Evolutionary conservation across 2,888 invertebrate genomes (phyloP).

Genomic region (Himalopsyche kuldschensis): DNA sequence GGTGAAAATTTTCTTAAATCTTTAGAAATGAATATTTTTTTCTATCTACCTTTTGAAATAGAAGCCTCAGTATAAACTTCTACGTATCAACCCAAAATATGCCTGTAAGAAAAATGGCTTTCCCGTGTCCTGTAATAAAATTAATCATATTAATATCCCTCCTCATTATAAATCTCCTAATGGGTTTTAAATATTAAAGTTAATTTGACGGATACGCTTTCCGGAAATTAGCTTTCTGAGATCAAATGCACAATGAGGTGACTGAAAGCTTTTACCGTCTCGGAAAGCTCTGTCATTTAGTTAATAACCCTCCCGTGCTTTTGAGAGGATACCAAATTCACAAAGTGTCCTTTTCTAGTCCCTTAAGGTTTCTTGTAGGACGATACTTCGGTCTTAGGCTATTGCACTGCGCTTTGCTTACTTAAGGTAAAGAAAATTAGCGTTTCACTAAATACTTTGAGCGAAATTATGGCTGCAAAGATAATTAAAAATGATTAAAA

Average conservation of each 20-base stretch:
- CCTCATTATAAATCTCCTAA: neutral
- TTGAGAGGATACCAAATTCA: constrained; percentile 25
- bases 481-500: constrained; percentile 41
- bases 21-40: too few relatives aligned
- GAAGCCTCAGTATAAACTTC: too few relatives aligned
- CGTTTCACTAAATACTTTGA: constrained; percentile 37
- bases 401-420: constrained; percentile 14
- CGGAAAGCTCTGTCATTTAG: neutral
- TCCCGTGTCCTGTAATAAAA: neutral
- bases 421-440: constrained; percentile 34
- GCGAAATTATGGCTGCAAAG: constrained; percentile 34
- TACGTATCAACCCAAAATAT: too few relatives aligned
- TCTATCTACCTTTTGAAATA: too few relatives aligned
- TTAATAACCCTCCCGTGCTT: constrained; percentile 3
- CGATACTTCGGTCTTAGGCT: neutral
- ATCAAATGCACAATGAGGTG: constrained; percentile 26
- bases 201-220: constrained; percentile 24
- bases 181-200: neutral
- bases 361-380: neutral
- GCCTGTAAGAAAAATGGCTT: neutral
- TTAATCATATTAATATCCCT: neutral
- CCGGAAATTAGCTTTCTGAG: constrained; percentile 22
- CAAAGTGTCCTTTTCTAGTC: constrained; percentile 25
- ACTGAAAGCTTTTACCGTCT: constrained; percentile 29
- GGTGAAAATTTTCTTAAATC: too few relatives aligned